Evolutionary conservation across 2,888 invertebrate genomes (phyloP).

Genomic region (Synergus itoensis): DNA sequence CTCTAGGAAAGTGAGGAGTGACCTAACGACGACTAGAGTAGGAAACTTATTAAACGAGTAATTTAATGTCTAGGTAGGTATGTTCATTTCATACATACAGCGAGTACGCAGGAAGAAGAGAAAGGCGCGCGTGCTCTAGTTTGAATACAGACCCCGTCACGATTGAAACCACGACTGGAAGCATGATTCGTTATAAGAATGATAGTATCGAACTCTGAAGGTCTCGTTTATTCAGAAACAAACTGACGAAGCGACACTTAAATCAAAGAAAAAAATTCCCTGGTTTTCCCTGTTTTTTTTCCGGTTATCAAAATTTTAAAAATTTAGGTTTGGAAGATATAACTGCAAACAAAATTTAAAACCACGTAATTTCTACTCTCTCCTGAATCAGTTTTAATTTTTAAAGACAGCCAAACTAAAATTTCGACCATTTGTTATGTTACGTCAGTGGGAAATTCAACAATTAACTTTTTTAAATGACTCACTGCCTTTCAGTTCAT

Average conservation of each 20-base stretch:
- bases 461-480: not conserved
- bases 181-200: constrained; percentile 34
- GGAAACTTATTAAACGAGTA: constrained; percentile 30
- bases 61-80: constrained; percentile 33
- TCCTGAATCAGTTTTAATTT: too few relatives aligned
- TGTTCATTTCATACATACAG: constrained; percentile 41
- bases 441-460: not conserved
- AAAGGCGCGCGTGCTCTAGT: constrained; percentile 56
- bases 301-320: too few relatives aligned
- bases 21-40: constrained; percentile 20
- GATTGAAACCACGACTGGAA: constrained; percentile 43
- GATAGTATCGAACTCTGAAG: not conserved
- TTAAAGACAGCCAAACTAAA: too few relatives aligned
- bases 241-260: too few relatives aligned
- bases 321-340: too few relatives aligned
- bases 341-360: too few relatives aligned
- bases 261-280: too few relatives aligned
- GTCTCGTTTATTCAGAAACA: not conserved
- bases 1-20: not conserved
- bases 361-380: too few relatives aligned
- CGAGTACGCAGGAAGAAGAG: constrained; percentile 52
- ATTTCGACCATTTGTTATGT: not conserved
- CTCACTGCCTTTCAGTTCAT: not conserved
- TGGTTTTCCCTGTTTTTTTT: too few relatives aligned
- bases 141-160: constrained; percentile 49